phyloP scores from a whole-genome alignment of 2,113 vertebrate species.

The Pseudonaja textilis region DNA sequence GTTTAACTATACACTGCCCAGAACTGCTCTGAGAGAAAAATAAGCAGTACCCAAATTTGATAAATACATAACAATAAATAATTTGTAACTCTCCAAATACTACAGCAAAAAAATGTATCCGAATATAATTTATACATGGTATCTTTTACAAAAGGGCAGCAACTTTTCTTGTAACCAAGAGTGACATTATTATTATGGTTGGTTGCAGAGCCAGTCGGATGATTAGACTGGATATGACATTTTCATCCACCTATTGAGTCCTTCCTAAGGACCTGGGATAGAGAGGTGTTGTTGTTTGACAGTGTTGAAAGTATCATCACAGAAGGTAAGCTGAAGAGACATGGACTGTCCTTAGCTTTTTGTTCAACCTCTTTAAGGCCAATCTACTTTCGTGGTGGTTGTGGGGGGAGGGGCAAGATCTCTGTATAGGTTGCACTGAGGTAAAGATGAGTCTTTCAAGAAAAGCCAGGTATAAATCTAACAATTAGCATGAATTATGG shows the following conservation, averaged over 20 bases:
- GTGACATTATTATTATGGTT: neutral
- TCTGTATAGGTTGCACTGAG: neutral
- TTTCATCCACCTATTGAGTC: neutral
- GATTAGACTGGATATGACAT: neutral
- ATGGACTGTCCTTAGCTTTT: neutral
- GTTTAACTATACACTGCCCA: neutral
- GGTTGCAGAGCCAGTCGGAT: neutral
- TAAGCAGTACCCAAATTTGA: neutral
- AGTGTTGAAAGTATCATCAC: neutral
- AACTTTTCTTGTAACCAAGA: neutral
- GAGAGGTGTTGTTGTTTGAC: neutral
- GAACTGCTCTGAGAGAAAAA: neutral
- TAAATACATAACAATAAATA: neutral
- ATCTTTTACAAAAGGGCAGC: neutral
- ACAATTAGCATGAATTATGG: neutral
- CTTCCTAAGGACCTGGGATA: neutral
- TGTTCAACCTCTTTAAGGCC: neutral
- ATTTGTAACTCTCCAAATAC: neutral
- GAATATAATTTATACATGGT: neutral
- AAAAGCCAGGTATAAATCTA: neutral
- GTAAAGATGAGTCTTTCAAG: neutral
- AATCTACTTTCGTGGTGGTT: neutral
- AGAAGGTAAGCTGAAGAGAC: neutral
- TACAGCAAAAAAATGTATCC: neutral
- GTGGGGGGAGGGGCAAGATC: neutral